These are phyloP conservation scores for Geophilus truncorum DNA, from an alignment of 2,888 invertebrate genomes.

Conservation along the genomic window DNA sequence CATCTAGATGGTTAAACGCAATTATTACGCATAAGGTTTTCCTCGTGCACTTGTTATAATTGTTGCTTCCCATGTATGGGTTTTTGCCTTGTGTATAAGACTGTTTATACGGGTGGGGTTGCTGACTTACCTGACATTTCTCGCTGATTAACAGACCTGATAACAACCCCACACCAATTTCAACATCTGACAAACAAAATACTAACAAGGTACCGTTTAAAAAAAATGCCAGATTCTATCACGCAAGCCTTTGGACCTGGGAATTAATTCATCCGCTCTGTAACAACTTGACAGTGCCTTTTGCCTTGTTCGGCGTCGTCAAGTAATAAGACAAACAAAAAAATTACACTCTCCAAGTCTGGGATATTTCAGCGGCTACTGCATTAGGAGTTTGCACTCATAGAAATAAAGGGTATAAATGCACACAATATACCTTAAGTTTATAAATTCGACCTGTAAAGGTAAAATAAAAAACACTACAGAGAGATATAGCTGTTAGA, in stretches of 20 bases:
- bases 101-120: neutral
- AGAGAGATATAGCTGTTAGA: no score
- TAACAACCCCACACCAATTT: neutral
- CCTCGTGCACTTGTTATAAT: neutral
- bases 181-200: neutral
- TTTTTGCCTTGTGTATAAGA: neutral
- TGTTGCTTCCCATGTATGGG: neutral
- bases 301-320: no score
- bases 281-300: neutral
- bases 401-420: no score
- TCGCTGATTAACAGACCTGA: neutral
- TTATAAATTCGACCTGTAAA: no score
- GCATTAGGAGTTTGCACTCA: no score
- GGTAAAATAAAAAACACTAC: no score
- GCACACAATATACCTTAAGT: no score
- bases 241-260: neutral
- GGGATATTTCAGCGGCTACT: no score
- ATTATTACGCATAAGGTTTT: neutral
- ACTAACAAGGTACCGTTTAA: neutral
- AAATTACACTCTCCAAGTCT: no score
- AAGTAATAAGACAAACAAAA: no score
- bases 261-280: neutral
- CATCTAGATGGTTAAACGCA: neutral
- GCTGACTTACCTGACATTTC: neutral
- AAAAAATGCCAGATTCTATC: neutral